Evolutionary conservation across 2,888 invertebrate genomes (phyloP).

Genomic region (Hedya salicella): DNA sequence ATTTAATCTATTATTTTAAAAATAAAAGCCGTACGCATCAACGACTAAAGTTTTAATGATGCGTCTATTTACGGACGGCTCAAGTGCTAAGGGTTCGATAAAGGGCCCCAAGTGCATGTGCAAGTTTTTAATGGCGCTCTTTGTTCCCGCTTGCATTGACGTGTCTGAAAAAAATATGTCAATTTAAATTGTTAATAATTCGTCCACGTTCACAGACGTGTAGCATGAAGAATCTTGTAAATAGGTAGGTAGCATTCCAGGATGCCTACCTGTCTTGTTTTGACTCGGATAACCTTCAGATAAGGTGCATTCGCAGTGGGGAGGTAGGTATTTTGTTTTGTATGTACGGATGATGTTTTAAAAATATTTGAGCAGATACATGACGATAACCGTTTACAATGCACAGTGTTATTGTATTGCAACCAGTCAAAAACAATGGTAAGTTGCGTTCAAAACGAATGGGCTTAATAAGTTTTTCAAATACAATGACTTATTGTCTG

Average conservation of each 20-base stretch:
- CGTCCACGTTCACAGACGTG: not conserved
- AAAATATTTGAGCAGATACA: conserved; percentile 7
- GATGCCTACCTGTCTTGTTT: conserved; percentile 25
- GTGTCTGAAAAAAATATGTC: conserved; percentile 7
- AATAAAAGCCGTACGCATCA: conserved; percentile 34
- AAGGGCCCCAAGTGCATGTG: conserved; percentile 24
- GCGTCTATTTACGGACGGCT: conserved; percentile 23
- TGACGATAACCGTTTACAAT: not conserved
- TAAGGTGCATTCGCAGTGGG: conserved; percentile 20
- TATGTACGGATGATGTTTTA: not conserved
- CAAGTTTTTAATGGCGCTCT: conserved; percentile 16
- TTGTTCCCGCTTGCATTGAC: conserved; percentile 27
- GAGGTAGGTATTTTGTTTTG: not conserved
- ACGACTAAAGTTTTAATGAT: conserved; percentile 25
- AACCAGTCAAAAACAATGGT: not conserved
- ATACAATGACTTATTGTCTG: not conserved
- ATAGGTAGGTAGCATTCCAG: conserved; percentile 4
- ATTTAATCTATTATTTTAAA: conserved; percentile 41
- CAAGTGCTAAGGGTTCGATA: conserved; percentile 24
- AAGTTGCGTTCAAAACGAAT: not conserved
- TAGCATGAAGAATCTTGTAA: conserved; percentile 5
- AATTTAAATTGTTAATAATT: conserved; percentile 20
- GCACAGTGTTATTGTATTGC: not conserved
- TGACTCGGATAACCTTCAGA: conserved; percentile 28
- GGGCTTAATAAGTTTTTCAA: not conserved